Percentiles rank a stretch among this genome's conserved stretches.
Evolutionary conservation across 2,797 vertebrate species (phyloP).

Genomic region (Luscinia megarhynchos): DNA sequence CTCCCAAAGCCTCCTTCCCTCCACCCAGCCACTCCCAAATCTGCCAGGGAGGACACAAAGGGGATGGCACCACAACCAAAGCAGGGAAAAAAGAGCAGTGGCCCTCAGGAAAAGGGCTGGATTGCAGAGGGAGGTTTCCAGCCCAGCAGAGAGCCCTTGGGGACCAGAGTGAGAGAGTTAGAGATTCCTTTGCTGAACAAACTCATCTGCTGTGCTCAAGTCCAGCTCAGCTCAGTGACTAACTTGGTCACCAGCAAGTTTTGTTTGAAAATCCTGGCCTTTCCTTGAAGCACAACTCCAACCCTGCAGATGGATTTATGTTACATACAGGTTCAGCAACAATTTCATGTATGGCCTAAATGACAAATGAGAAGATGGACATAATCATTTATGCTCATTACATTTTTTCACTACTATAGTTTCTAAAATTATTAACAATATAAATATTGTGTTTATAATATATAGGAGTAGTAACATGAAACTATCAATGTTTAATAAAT

Average conservation of each 20-base stretch:
- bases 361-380: not conserved
- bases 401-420: not conserved
- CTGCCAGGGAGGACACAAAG: not conserved
- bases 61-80: not conserved
- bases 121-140: not conserved
- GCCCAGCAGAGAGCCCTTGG: not conserved
- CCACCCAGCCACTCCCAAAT: not conserved
- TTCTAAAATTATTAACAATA: constrained; percentile 55
- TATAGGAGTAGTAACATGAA: constrained; percentile 36
- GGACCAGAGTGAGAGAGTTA: not conserved
- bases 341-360: not conserved
- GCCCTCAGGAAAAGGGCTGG: not conserved
- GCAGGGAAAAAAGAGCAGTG: not conserved
- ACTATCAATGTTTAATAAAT: constrained; percentile 61
- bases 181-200: not conserved
- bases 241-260: not conserved
- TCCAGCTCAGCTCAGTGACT: not conserved
- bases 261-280: not conserved
- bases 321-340: not conserved
- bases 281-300: not conserved
- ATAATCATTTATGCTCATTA: not conserved
- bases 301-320: not conserved
- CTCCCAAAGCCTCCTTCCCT: not conserved
- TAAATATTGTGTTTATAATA: constrained; percentile 45
- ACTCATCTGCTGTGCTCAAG: not conserved